Evolutionary conservation across 2,888 invertebrate genomes (phyloP), one percentile per base, ranked within the genome.

Genomic region (Perizoma affinitatum): DNA sequence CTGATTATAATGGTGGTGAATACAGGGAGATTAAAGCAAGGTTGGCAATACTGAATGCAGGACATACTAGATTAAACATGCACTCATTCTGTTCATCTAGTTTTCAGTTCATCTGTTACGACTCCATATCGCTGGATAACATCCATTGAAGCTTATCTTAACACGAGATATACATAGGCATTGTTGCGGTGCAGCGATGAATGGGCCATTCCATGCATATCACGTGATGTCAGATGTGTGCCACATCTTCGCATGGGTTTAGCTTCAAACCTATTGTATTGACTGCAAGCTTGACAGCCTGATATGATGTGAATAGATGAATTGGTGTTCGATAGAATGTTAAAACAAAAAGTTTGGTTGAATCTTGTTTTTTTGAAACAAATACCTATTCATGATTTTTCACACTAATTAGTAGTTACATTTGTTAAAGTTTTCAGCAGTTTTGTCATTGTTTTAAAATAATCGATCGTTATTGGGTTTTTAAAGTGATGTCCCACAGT

Each of bases 161-260:
- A 51, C 38, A 36, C 41, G 50, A 54, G 61, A 70, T 66, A 60
- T 63, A 64, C 67, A 41, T 38, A 56, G 48, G 57, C 59, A 68
- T 70, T 70, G 68, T 67, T 52, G 56, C 51, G 47, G 51, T 54
- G 63, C 53, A 34, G 50, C 51, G 57, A 63, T 67, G 62, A 65
- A 70, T 66, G 47, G 43, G 45, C 60, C 48, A 61, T 62, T 54
- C 66, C 62, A 62, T 59, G 65, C 64, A 65, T 66, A 68, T 64
- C 66, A 62, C 46, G 54, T 47, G 58, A 36, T 63, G 63, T 65
- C 63, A 63, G 63, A 64, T 61, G 50, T 58, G 58, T 56, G 67
- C 67, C 58, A 66, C 63, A 66, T 70, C 68, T 68, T 63, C 47
- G 57, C 54, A 56, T 43, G 43, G 56, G 69, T 58, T 68, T 68